Evolutionary conservation across 1,140 invertebrate species (phyloP), one percentile per base, ranked within the genome.

Genomic region (Heliconius nattereri): DNA sequence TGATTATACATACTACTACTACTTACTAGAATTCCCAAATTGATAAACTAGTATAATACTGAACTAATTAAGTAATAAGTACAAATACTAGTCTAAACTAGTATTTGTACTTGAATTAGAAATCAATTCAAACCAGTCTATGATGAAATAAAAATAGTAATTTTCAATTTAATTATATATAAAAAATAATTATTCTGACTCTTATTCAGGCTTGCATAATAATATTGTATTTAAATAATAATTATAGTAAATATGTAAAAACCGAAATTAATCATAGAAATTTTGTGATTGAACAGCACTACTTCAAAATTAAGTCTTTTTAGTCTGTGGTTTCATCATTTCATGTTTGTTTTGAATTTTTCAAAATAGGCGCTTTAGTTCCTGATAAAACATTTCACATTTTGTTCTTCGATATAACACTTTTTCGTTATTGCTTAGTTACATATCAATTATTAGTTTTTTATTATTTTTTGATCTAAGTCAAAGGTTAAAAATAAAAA

Each of bases 261-360:
- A 73, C 23, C n/a, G 20, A 73, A 73, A 45, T 45, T 35, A 73
- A 20, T 37, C 1, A 35, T 19, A 35, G 19, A 37, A 37, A 23
- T 72, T 8, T 57, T 40, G 23, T 13, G 54, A 66, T 26, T 29
- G n/a, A 20, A 45, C n/a, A 74, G 54, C 74, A 13, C 74, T 54
- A 26, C 32, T 66, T 71, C n/a, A 19, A 71, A 45, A 23, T 16
- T 19, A 70, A 20, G n/a, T 75, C 6, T 23, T 20, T 26, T 9
- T 76, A 35, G n/a, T 70, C 75, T 70, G 75, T 76, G 75, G 35
- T 8, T 70, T 76, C 5, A 37, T 26, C 23, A 9, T 23, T 20
- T 74, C 3, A 29, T 66, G 32, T 84, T 83, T 85, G 76, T 80
- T 87, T 85, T 81, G 77, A 81, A 71, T 52, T 81, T 80, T 83